Evolutionary conservation across 2,113 vertebrate genomes (phyloP), one percentile per base, ranked within the genome.

Genomic region (Callopanchax toddi): DNA sequence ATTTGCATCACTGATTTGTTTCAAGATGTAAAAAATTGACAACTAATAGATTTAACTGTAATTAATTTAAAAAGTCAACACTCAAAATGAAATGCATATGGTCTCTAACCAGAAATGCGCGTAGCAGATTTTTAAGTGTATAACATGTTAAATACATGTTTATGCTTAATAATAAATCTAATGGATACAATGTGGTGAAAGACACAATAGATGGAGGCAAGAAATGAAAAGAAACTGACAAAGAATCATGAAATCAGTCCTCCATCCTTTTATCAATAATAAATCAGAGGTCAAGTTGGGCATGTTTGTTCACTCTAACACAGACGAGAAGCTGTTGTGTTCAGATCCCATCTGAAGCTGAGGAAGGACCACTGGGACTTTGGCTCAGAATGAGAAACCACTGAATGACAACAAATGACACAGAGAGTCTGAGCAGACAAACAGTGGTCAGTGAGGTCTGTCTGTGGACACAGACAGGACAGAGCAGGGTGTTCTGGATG

Each of bases 231-330:
- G 42, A 17, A 21, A 55, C 45, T 16, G 22, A 43, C 72, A 46
- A 37, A 45, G 29, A 66, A 56, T 40, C 25, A 62, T 17, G 39
- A 39, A 67, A 26, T 34, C 48, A 59, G 26, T 17, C 43, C 55
- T 67, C n/a, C 22, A 9, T 44, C 46, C 50, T 7, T 20, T 18
- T 51, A 86, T 88, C 59, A 88, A 90, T 86, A 65, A 48, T 85
- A 82, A 52, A 86, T 78, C 58, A 63, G 60, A 76, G 86, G 84
- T 87, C 74, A 76, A 80, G 76, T 71, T 79, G 53, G 58, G 15
- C 29, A 54, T 86, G 78, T 84, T 83, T 81, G 67, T 73, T 81
- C 76, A 32, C 48, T 82, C 56, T 62, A 20, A 45, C 64, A 55
- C 59, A 48, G 71, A 78, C 81, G 62, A 80, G 71, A 76, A 70